Base-by-base conservation (phyloP, 30 jellyfish, hydroid and myxozoan species). In the Euphysa ruthae region DNA sequence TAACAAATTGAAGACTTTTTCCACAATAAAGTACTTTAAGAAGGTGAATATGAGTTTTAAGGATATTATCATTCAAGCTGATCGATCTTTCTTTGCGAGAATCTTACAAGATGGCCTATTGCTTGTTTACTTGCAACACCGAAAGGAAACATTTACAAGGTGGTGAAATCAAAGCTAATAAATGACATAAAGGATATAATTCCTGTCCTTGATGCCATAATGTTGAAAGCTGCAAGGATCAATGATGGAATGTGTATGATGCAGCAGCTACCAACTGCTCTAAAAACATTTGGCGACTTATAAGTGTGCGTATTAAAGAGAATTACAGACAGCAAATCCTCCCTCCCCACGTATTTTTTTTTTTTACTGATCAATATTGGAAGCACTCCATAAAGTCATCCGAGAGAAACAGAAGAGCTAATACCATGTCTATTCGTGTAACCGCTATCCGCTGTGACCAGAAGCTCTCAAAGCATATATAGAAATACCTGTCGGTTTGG, bases 111-210 rank as follows among this genome's bases (percentile, higher is more conserved):
- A 27, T 79, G 89, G 0, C 89, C 89, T 4, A 68, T 75, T 20
- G 77, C 82, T n/a, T 75, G 89, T 72, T 63, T 80, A 1, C 69
- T 73, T 10, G 85, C 85, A 1, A 20, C 55, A 18, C 85, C 85
- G 29, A 77, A 58, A 26, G 85, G 85, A 30, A 61, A 43, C n/a
- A 24, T 73, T 29, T 58, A 30, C 27, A 56, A 73, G 32, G 43
- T 77, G 27, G 79, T 58, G 22, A 73, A 73, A 46, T 73, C 85
- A 18, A 73, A 73, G 34, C 34, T 68, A 27, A 54, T 68, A 13
- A 30, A 68, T 68, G 80, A 18, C 2, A 23, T 68, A 15, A 70
- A 68, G 49, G 54, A 35, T 6, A 46, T 43, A 4, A 46, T 68
- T 20, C 54, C 69, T 1, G 69, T 49, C 4, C 3, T 55, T 32